Evolutionary conservation across 2,797 vertebrate genomes (phyloP).

Genomic region (Propithecus perrieri): DNA sequence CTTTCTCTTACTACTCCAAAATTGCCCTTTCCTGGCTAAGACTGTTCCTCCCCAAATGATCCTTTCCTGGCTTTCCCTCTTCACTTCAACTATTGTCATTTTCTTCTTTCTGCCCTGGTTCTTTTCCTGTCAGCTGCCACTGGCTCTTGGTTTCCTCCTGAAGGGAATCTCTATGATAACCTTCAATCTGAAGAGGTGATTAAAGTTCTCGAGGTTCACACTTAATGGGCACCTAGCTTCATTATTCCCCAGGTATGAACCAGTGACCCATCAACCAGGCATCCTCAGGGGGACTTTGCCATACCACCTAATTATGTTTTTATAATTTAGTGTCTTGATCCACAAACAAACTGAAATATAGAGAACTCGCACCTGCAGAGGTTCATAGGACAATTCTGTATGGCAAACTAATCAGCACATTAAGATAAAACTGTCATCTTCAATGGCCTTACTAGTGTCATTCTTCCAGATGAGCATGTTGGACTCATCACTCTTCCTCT

Average conservation of each 20-base stretch:
- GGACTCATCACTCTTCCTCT: background rate
- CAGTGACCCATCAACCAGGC: background rate
- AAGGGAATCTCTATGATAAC: background rate
- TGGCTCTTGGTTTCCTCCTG: background rate
- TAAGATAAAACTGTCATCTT: background rate
- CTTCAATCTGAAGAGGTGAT: background rate
- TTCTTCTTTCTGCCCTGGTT: background rate
- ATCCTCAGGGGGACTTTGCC: background rate
- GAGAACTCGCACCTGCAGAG: background rate
- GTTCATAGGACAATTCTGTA: background rate
- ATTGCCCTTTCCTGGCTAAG: background rate
- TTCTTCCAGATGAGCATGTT: background rate
- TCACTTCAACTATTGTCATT: background rate
- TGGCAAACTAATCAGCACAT: background rate
- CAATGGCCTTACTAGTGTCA: background rate
- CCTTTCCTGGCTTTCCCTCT: background rate
- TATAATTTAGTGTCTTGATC: background rate
- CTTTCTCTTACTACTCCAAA: background rate
- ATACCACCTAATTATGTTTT: background rate
- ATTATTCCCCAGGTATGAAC: background rate
- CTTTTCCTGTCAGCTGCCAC: background rate
- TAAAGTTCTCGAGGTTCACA: background rate
- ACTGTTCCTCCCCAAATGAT: background rate
- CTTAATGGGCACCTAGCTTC: background rate
- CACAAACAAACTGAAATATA: background rate